These are phyloP conservation scores for Talpa occidentalis DNA, from an alignment of 2,113 vertebrate genomes.

Conservation along the genomic window DNA sequence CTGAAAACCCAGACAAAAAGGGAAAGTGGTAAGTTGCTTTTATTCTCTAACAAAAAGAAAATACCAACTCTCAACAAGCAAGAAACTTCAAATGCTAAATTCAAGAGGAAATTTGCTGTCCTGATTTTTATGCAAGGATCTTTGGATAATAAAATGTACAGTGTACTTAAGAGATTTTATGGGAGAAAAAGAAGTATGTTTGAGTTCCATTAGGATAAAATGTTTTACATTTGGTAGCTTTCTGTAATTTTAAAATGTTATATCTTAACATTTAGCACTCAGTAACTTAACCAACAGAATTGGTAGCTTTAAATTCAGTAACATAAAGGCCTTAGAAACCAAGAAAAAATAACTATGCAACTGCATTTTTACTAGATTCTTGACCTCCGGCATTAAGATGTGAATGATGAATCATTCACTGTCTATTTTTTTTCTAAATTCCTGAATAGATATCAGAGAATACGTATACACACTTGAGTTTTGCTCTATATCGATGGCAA, in stretches of 20 bases:
- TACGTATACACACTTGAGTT: neutral
- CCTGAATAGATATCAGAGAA: neutral
- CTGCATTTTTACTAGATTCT: neutral
- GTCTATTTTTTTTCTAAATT: neutral
- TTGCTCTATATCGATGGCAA: neutral
- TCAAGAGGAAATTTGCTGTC: constrained; percentile 6
- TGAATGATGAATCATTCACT: neutral
- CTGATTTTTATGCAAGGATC: neutral
- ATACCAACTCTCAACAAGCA: neutral
- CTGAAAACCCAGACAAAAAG: constrained; percentile 2
- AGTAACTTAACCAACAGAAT: neutral
- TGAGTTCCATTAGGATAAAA: constrained; percentile 60
- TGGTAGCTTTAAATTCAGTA: constrained; percentile 42
- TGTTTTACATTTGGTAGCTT: constrained; percentile 17
- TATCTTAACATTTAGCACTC: constrained; percentile 24
- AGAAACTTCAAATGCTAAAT: neutral
- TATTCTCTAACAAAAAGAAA: neutral
- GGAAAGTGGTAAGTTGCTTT: neutral
- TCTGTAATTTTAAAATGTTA: constrained; percentile 19
- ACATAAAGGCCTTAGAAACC: neutral
- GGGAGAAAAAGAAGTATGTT: neutral
- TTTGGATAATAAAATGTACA: neutral
- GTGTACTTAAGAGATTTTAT: neutral
- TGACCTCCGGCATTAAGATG: constrained; percentile 27
- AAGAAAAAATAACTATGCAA: neutral